Base-by-base conservation (phyloP, 2,113 vertebrate species). In the Calypte anna region DNA sequence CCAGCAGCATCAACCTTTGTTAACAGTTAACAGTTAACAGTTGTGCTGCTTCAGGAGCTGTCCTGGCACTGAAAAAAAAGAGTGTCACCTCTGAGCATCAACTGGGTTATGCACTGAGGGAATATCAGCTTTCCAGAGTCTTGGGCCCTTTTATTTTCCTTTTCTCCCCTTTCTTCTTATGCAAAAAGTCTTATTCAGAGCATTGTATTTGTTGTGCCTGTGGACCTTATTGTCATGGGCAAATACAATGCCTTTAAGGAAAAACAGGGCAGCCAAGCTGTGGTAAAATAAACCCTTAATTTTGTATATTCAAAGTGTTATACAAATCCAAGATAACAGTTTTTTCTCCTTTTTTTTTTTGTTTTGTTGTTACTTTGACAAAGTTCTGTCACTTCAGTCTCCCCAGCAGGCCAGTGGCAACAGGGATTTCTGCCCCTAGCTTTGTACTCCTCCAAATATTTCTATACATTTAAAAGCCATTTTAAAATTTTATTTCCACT, bases 291-390 rank as follows among this genome's bases (percentile, higher is more conserved):
- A 89, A 28, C 17, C 8, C 31, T 48, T 46, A 9, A 20, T 3
- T 94, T 88, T 92, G 77, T 28, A 6, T 88, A 81, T 77, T 88
- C 80, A 67, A 66, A 86, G 21, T n/a, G 2, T 62, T 82, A 38
- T 5, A 36, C 58, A 80, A 69, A 82, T 82, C 40, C 43, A 82
- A 62, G 30, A 10, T 46, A 66, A 73, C 10, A 15, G 27, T 19
- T 24, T 43, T 30, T 55, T 43, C 17, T 20, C 1, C 31, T 15
- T 12, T 12, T 33, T 30, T 43, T 27, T 40, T 9, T 21, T 46
- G 22, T 0, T 1, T 36, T 7, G 16, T 66, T 88, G 11, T 90
- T 54, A 24, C 28, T 40, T 77, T 55, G 24, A 50, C 21, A 54
- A 78, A 46, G 33, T 62, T 0, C 0, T 44, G 7, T 68, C 14